Base-by-base conservation (phyloP, 64 coral and sea anemone genomes). In the Montipora capricornis region DNA sequence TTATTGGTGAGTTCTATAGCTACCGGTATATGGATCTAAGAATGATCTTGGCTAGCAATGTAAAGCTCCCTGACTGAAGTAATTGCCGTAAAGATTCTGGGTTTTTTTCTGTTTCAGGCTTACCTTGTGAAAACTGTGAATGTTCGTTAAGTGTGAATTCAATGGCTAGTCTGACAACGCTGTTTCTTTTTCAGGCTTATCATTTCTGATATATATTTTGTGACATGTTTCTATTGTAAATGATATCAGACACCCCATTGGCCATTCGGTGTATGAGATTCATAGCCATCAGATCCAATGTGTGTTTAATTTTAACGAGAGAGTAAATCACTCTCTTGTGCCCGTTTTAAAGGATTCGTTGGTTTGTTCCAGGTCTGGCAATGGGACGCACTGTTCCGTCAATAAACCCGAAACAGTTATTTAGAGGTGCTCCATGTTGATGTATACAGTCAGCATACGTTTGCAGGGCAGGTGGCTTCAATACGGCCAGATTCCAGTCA, bases 401-500 rank as follows among this genome's bases (percentile, higher is more conserved):
- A 9, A 55, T 55, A 55, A 55, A 55, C 5, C 52, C 52, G 9
- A 55, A 55, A 55, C 83, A 87, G 62, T 87, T 87, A 3, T 73
- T 12, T 5, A 87, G 37, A 12, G 22, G 15, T 44, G 64, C 83
- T 87, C 46, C 83, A 44, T 73, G 5, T 20, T 73, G 5, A 73
- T 20, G 69, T 73, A 73, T 26, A 73, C 19, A 19, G 17, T 19
- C 2, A 47, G 87, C 45, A 89, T 89, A 89, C 52, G 8, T 45
- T 75, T 89, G 73, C 37, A 55, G 49, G 44, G 49, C 50, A 14
- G 53, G 48, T 53, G 46, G 87, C 3, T 55, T 55, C 52, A 55
- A 55, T 55, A 55, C 52, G 52, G 52, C 13, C 20, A 77, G n/a
- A 57, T 80, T 90, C 87, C 87, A 88, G 16, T 75, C 52, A 14